A percentile compares a stretch with the other conserved stretches of the same genome.
phyloP scores from a whole-genome alignment of 2,888 invertebrate species.

The Coremacera marginata region DNA sequence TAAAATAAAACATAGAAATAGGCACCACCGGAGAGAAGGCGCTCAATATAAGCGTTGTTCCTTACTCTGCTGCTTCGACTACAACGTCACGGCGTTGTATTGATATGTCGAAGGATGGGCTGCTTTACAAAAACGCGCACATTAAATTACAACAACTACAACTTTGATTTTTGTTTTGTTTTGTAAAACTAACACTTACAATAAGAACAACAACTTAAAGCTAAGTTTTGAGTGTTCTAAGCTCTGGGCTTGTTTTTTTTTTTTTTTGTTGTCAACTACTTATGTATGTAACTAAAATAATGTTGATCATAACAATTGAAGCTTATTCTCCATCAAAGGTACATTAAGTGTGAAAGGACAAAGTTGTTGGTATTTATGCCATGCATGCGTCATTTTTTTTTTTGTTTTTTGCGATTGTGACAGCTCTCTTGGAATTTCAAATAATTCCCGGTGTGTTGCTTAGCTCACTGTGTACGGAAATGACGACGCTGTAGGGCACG shows the following conservation, averaged over 20 bases:
- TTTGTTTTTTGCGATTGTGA: no score
- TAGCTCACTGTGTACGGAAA: conserved; percentile 12
- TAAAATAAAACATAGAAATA: conserved; percentile 2
- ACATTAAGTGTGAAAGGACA: neutral
- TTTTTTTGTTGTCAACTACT: neutral
- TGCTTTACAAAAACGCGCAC: neutral
- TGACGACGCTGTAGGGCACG: conserved; percentile 43
- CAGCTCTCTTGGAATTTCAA: no score
- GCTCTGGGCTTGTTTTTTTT: neutral
- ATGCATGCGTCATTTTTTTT: no score
- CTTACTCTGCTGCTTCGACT: neutral
- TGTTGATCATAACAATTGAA: neutral
- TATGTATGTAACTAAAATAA: neutral
- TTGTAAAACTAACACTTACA: conserved; percentile 7
- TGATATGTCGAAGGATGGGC: neutral
- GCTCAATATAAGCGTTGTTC: conserved; percentile 14
- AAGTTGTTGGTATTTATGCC: neutral
- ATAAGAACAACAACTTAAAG: neutral
- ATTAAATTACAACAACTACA: conserved; percentile 12
- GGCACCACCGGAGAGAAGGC: conserved; percentile 2
- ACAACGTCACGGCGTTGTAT: no score
- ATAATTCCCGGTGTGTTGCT: neutral
- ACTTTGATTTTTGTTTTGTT: neutral
- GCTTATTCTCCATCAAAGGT: neutral
- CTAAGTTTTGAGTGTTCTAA: neutral